Evolutionary conservation across 2,888 invertebrate genomes (phyloP).

Genomic region (Plagodis pulveraria): DNA sequence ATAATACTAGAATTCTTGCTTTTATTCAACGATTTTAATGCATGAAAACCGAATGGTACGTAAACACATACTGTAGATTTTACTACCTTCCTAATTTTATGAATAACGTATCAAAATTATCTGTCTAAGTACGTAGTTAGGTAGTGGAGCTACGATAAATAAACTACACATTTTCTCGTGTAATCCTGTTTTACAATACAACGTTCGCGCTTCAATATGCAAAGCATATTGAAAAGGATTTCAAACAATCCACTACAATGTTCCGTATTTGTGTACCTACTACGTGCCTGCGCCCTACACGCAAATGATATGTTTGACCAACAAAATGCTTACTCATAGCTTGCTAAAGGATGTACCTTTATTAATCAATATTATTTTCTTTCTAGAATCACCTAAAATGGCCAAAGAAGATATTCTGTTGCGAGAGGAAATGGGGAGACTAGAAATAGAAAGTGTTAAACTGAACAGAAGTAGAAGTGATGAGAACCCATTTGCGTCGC

Average conservation of each 20-base stretch:
- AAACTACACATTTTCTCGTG: no score
- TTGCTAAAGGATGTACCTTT: neutral
- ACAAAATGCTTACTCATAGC: neutral
- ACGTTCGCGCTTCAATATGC: no score
- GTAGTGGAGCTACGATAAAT: neutral
- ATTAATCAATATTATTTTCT: neutral
- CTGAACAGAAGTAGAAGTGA: conserved; percentile 50
- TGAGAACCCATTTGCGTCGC: conserved; percentile 61
- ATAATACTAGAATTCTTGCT: neutral
- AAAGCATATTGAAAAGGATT: no score
- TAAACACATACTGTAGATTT: conserved; percentile 5
- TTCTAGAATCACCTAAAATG: conserved; percentile 57
- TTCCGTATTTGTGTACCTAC: no score
- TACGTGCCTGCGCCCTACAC: no score
- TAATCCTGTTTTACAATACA: no score
- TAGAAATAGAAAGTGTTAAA: conserved; percentile 83
- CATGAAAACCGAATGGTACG: conserved; percentile 34
- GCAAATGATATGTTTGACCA: no score
- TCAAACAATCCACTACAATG: no score
- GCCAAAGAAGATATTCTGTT: conserved; percentile 78
- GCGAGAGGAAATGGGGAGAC: conserved; percentile 80
- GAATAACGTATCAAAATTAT: no score
- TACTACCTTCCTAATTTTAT: neutral
- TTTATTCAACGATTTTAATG: conserved; percentile 24
- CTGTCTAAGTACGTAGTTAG: neutral